phyloP scores from a whole-genome alignment of 2,113 vertebrate species.

The Cervus canadensis region DNA sequence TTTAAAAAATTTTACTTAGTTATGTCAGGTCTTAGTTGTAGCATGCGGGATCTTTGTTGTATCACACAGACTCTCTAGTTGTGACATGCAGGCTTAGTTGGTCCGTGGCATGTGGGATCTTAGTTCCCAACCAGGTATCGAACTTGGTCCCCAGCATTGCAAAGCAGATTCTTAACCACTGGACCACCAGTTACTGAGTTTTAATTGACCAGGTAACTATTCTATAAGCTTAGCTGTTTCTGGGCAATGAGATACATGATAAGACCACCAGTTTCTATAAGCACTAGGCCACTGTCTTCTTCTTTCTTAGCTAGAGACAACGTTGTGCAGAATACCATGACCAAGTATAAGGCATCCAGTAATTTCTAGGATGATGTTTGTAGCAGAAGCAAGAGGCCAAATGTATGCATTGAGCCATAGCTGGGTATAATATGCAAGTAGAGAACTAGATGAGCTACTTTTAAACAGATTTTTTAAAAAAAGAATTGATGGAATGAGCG shows the following conservation, averaged over 20 bases:
- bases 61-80: rapidly evolving
- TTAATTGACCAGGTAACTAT: neutral
- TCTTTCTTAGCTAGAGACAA: neutral
- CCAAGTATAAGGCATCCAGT: neutral
- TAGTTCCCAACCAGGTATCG: neutral
- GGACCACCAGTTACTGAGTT: neutral
- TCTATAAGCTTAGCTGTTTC: neutral
- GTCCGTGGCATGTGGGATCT: neutral
- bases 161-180: neutral
- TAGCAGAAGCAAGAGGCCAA: neutral
- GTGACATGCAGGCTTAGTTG: neutral
- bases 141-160: neutral
- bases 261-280: neutral
- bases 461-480: neutral
- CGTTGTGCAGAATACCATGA: neutral
- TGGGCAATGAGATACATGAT: neutral
- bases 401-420: neutral
- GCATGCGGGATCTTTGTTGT: neutral
- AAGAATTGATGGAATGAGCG: neutral
- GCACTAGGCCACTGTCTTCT: neutral
- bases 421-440: neutral
- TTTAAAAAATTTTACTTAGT: neutral
- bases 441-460: neutral
- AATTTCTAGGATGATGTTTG: neutral
- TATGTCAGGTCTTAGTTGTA: neutral